These are phyloP conservation scores for Antheraea pernyi DNA, from an alignment of 1,140 invertebrate genomes.

Conservation along the genomic window DNA sequence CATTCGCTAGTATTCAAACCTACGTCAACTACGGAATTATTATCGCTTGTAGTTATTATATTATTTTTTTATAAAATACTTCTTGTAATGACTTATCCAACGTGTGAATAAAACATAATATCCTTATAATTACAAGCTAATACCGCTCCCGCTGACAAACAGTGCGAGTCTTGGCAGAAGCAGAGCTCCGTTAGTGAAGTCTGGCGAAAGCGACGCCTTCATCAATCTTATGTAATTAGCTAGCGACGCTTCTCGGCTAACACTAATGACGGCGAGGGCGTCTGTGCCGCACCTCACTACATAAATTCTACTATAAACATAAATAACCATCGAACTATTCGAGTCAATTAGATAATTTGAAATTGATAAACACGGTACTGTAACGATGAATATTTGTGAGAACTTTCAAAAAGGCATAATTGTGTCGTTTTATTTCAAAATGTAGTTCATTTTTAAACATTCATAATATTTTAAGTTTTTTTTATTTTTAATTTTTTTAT, in stretches of 20 bases:
- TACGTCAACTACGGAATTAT: too few species aligned
- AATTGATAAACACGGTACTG: background rate
- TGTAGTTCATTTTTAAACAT: too few species aligned
- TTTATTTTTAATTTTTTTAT: too few species aligned
- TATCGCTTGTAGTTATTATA: too few species aligned
- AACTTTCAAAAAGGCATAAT: too few species aligned
- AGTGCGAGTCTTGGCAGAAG: conserved; percentile 16
- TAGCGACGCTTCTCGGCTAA: conserved; percentile 46
- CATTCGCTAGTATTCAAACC: too few species aligned
- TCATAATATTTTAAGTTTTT: too few species aligned
- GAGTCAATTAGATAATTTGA: conserved; percentile 3
- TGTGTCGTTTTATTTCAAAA: too few species aligned
- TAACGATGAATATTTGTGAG: too few species aligned
- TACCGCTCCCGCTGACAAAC: conserved; percentile 18
- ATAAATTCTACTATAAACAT: conserved; percentile 28
- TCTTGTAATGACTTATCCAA: too few species aligned
- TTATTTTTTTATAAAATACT: too few species aligned
- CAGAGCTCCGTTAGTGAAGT: conserved; percentile 29
- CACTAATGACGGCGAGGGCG: conserved; percentile 52
- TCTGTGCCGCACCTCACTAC: conserved; percentile 36
- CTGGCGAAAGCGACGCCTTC: conserved; percentile 38
- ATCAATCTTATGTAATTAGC: conserved; percentile 61
- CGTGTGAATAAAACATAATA: background rate
- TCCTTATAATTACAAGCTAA: background rate
- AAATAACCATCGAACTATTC: conserved; percentile 3